Percentiles rank a stretch among this genome's conserved stretches.
Evolutionary conservation across 2,888 invertebrate genomes (phyloP).

Genomic region (Drosophila pseudotalamancana): DNA sequence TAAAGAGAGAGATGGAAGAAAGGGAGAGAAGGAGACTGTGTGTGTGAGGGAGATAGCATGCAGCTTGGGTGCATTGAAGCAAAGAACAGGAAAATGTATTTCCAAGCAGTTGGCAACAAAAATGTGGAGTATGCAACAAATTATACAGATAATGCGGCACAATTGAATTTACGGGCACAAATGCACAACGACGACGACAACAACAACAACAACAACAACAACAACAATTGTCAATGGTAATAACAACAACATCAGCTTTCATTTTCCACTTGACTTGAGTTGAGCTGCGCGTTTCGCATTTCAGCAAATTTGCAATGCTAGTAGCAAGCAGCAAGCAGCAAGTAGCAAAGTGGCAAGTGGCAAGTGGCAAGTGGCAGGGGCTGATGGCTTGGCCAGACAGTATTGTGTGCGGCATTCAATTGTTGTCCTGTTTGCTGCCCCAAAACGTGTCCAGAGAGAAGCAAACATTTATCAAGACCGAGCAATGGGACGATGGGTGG

Average conservation of each 20-base stretch:
- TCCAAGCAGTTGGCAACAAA: constrained; percentile 36
- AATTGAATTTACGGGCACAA: constrained; percentile 64
- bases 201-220: constrained; percentile 26
- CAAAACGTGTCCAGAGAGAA: constrained; percentile 24
- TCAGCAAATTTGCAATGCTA: constrained; percentile 70
- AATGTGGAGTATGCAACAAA: constrained; percentile 54
- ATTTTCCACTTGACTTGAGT: constrained; percentile 75
- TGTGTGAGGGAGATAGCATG: constrained; percentile 3
- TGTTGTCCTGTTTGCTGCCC: constrained; percentile 40
- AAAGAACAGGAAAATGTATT: constrained; percentile 19
- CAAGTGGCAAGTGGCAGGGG: constrained; percentile 18
- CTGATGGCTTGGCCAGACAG: constrained; percentile 54
- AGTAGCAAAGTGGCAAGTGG: constrained; percentile 20
- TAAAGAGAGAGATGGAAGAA: background rate
- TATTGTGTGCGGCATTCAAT: constrained; percentile 58
- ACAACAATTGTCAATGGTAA: constrained; percentile 35
- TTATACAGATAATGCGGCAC: constrained; percentile 70
- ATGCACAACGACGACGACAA: constrained; percentile 23
- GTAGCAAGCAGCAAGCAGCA: constrained; percentile 9
- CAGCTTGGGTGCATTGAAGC: constrained; percentile 48
- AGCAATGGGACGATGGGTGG: background rate
- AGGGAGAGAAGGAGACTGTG: background rate
- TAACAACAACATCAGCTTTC: constrained; percentile 59
- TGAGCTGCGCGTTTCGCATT: constrained; percentile 69
- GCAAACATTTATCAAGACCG: constrained; percentile 63